Evolutionary conservation across 2,888 invertebrate species (phyloP).

Genomic region (Lasioglossum figueresi): DNA sequence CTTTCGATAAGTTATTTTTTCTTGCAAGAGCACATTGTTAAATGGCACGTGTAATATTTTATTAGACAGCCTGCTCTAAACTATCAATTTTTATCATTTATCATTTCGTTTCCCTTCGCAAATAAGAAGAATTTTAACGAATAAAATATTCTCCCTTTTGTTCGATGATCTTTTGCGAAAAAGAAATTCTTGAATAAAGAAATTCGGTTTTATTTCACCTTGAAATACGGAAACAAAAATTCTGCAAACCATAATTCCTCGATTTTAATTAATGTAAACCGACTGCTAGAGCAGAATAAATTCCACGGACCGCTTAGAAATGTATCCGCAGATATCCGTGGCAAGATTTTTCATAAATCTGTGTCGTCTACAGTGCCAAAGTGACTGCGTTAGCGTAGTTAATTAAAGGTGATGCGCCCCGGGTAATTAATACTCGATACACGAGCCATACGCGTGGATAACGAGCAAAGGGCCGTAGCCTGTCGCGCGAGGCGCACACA

Average conservation of each 20-base stretch:
- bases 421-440: slow-evolving; percentile 70
- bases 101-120: background rate
- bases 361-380: background rate
- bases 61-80: background rate
- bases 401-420: slow-evolving; percentile 35
- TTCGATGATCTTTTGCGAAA: no score
- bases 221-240: background rate
- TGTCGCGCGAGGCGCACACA: slow-evolving; percentile 60
- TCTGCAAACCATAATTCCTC: background rate
- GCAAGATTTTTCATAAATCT: slow-evolving; percentile 12
- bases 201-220: no score
- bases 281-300: background rate
- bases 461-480: slow-evolving; percentile 53
- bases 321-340: background rate
- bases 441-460: slow-evolving; percentile 59
- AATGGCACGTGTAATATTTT: background rate
- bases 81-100: background rate
- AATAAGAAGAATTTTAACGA: no score
- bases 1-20: background rate
- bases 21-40: background rate
- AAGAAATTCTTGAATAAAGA: no score
- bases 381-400: slow-evolving; percentile 9
- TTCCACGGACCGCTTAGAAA: background rate
- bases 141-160: no score
- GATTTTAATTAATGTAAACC: background rate